Conservation (phyloP, 2,888 invertebrate species). For the Sminthurides aquaticus region DNA sequence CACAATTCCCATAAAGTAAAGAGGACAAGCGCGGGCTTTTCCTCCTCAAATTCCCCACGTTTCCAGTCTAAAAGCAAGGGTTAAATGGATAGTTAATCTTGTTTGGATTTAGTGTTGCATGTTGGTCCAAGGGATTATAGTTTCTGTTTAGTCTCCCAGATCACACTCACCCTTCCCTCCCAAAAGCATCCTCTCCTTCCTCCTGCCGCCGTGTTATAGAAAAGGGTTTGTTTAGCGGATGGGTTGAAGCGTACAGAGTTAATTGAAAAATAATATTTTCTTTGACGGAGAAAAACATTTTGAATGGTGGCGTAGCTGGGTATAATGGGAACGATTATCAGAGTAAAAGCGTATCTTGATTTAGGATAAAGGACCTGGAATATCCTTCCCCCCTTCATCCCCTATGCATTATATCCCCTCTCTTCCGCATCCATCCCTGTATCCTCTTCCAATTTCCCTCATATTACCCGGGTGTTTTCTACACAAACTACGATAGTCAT, state of each 20-base stretch:
- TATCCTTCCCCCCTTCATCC: too few relatives aligned
- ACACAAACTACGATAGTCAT: too few relatives aligned
- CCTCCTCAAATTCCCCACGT: too few relatives aligned
- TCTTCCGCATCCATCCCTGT: too few relatives aligned
- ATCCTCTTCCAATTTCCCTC: too few relatives aligned
- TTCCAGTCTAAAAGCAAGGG: too few relatives aligned
- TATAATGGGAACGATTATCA: background rate
- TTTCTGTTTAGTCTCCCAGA: too few relatives aligned
- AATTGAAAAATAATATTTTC: conserved; percentile 44
- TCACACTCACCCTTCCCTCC: background rate
- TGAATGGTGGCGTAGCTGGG: background rate
- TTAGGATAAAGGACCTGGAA: background rate
- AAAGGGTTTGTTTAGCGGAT: background rate
- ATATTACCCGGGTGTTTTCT: too few relatives aligned
- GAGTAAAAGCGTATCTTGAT: background rate
- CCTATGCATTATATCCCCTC: too few relatives aligned
- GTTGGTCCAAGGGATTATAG: too few relatives aligned
- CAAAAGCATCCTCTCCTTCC: background rate
- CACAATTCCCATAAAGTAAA: too few relatives aligned
- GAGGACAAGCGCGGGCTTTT: too few relatives aligned
- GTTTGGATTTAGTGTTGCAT: background rate
- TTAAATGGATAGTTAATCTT: background rate
- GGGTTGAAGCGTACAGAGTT: conserved; percentile 18
- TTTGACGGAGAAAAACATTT: conserved; percentile 4
- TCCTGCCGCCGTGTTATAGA: background rate